Conservation (phyloP, 2,888 invertebrate genomes). For the Amphipyra tragopoginis region DNA sequence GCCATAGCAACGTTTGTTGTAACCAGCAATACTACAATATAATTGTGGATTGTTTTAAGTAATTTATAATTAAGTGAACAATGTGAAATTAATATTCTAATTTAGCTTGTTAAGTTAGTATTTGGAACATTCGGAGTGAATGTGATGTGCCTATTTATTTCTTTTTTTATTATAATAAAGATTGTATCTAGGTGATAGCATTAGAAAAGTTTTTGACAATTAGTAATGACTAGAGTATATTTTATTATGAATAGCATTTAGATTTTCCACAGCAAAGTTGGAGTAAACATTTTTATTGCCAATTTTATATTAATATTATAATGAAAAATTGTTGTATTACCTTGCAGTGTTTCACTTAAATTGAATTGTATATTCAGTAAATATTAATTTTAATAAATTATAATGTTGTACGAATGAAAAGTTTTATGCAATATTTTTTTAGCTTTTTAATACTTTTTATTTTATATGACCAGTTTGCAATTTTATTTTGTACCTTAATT, state of each 20-base stretch:
- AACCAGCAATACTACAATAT: constrained; percentile 80
- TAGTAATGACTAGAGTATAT: constrained; percentile 77
- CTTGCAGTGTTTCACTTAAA: constrained; percentile 65
- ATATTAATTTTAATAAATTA: constrained; percentile 79
- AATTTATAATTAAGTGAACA: constrained; percentile 72
- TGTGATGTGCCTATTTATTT: constrained; percentile 88
- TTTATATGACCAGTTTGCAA: constrained; percentile 54
- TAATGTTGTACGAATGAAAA: constrained; percentile 72
- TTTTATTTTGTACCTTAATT: constrained; percentile 50
- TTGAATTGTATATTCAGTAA: constrained; percentile 84
- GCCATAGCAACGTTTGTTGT: constrained; percentile 81
- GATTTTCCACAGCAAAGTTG: constrained; percentile 65
- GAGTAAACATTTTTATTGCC: constrained; percentile 64
- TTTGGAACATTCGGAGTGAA: constrained; percentile 81
- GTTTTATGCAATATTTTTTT: constrained; percentile 83
- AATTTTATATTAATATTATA: constrained; percentile 61
- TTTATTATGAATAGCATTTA: constrained; percentile 71
- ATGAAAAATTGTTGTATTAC: constrained; percentile 60
- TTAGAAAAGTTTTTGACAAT: constrained; percentile 77
- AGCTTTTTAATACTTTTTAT: constrained; percentile 63
- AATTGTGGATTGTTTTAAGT: constrained; percentile 81
- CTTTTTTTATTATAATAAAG: constrained; percentile 80
- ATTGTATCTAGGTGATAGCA: constrained; percentile 79
- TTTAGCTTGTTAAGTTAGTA: constrained; percentile 76
- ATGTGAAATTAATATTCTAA: constrained; percentile 77